Conservation (phyloP, 2,888 invertebrate genomes). For the Cremastinae sp. region DNA sequence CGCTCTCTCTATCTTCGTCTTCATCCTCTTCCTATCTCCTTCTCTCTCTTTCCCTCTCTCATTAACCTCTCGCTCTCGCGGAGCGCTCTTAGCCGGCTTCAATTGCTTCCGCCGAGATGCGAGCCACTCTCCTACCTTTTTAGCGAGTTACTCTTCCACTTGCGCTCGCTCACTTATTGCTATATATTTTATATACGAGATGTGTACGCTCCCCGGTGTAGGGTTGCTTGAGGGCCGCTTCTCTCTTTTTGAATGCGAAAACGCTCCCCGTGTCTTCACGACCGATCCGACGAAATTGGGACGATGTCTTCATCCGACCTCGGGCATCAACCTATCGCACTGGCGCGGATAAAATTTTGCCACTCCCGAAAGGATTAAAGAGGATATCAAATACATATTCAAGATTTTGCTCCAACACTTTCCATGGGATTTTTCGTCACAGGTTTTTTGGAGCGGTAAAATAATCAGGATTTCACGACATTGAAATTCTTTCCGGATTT, state of each 20-base stretch:
- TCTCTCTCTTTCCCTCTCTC: conserved; percentile 62
- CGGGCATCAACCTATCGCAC: conserved; percentile 15
- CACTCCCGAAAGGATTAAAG: background rate
- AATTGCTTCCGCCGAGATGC: conserved; percentile 70
- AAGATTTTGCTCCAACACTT: too few relatives aligned
- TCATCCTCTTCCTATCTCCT: conserved; percentile 18
- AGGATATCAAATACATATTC: background rate
- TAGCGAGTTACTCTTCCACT: conserved; percentile 52
- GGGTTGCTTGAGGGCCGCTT: conserved; percentile 2
- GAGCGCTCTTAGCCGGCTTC: conserved; percentile 72
- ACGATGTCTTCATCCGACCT: conserved; percentile 55
- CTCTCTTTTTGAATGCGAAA: conserved; percentile 1
- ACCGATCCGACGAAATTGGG: conserved; percentile 70
- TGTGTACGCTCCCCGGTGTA: background rate
- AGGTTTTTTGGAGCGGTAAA: too few relatives aligned
- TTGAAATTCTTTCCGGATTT: too few relatives aligned
- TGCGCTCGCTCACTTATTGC: background rate
- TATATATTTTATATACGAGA: conserved; percentile 1
- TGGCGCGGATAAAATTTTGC: background rate
- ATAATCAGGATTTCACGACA: too few relatives aligned
- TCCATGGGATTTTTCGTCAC: too few relatives aligned
- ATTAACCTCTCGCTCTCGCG: conserved; percentile 70
- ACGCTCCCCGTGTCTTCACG: conserved; percentile 63
- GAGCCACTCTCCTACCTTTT: conserved; percentile 67
- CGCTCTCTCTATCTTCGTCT: conserved; percentile 58